Conservation (phyloP, 2,888 invertebrate species). For the Nymphalis c-album region DNA sequence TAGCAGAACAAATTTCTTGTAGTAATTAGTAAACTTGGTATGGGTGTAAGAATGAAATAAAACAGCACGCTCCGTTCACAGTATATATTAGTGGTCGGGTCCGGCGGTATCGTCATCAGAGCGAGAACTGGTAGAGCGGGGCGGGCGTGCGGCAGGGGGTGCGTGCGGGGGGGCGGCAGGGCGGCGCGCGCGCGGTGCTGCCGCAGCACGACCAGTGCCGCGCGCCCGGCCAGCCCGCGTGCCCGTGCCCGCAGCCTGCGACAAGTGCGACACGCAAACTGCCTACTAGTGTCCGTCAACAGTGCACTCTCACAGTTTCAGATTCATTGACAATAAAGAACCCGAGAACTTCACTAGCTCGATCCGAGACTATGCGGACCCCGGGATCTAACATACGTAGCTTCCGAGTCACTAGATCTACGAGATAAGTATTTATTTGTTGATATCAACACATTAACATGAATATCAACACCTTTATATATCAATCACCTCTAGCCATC, state of each 20-base stretch:
- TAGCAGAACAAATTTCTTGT: no score
- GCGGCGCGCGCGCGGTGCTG: slow-evolving; percentile 82
- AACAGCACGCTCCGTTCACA: background rate
- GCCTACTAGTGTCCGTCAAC: no score
- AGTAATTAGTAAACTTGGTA: no score
- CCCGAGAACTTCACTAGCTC: no score
- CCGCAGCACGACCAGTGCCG: slow-evolving; percentile 93
- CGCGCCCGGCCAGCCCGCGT: slow-evolving; percentile 88
- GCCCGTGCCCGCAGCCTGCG: slow-evolving; percentile 90
- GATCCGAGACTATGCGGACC: no score
- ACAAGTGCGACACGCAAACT: no score
- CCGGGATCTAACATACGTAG: no score
- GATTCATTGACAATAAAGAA: background rate
- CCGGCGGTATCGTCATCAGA: slow-evolving; percentile 52
- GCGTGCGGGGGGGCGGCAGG: slow-evolving; percentile 82
- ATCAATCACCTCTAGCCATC: no score
- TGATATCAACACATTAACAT: no score
- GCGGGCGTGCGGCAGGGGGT: slow-evolving; percentile 48
- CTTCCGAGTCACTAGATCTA: no score
- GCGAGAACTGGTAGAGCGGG: slow-evolving; percentile 79
- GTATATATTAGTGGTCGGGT: slow-evolving; percentile 26
- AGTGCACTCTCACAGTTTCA: background rate
- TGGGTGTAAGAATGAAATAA: background rate
- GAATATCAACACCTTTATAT: no score
- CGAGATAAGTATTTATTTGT: no score